phyloP scores from a whole-genome alignment of 2,888 invertebrate species.

The Panopea generosa region DNA sequence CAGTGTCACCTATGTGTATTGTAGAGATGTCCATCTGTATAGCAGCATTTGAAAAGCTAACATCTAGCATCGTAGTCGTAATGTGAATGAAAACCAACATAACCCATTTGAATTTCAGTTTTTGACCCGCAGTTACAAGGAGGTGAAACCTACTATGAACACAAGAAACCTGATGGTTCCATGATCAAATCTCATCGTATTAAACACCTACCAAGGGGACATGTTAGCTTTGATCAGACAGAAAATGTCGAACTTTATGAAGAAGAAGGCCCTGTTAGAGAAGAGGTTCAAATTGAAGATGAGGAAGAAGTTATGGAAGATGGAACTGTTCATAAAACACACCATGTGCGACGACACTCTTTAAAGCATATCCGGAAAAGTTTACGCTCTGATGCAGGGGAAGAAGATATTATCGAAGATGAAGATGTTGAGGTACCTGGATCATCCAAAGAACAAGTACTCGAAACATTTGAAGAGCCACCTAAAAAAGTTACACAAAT shows the following conservation, averaged over 20 bases:
- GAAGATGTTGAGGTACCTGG: constrained; percentile 69
- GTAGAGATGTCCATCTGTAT: background rate
- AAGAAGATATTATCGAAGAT: constrained; percentile 71
- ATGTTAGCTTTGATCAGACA: constrained; percentile 72
- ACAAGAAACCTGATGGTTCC: constrained; percentile 78
- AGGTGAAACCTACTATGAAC: constrained; percentile 68
- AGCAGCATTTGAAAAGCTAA: constrained; percentile 26
- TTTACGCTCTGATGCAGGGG: constrained; percentile 68
- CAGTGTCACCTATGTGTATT: background rate
- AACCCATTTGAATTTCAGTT: constrained; percentile 75
- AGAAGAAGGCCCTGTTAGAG: constrained; percentile 68
- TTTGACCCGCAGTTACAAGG: constrained; percentile 68
- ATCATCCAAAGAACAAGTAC: constrained; percentile 41
- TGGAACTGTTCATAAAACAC: constrained; percentile 77
- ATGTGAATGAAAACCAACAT: constrained; percentile 14
- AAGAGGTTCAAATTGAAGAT: constrained; percentile 71
- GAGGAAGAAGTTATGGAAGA: constrained; percentile 77
- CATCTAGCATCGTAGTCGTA: background rate
- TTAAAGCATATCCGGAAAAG: constrained; percentile 69
- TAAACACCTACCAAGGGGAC: constrained; percentile 62
- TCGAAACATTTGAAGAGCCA: constrained; percentile 73
- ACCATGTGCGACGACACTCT: constrained; percentile 70
- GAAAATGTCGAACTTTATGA: constrained; percentile 68
- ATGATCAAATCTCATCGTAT: constrained; percentile 71
- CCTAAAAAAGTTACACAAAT: constrained; percentile 68